These are phyloP conservation scores for Podarcis lilfordi DNA, from an alignment of 2,797 vertebrate species.

Conservation along the genomic window DNA sequence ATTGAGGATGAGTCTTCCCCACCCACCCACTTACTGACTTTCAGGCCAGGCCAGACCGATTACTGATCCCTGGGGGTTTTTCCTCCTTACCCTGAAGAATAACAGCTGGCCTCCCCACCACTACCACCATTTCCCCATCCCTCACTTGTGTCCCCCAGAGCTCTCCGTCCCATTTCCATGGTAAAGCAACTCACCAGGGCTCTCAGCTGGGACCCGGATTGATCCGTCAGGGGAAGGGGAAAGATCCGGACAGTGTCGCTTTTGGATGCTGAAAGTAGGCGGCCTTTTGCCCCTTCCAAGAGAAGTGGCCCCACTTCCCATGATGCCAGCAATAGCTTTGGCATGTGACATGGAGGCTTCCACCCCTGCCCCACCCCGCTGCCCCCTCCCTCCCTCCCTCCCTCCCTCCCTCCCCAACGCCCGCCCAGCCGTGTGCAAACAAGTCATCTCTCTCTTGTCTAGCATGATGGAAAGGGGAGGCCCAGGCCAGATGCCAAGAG, in stretches of 20 bases:
- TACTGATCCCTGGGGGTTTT: neutral
- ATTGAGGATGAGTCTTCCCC: neutral
- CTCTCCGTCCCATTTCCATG: neutral
- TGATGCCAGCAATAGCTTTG: no score
- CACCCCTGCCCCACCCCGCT: neutral
- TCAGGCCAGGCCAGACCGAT: no score
- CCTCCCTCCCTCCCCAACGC: no score
- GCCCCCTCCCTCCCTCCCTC: no score
- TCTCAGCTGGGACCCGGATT: neutral
- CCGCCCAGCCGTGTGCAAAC: neutral
- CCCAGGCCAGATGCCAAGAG: conserved; percentile 47
- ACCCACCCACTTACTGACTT: neutral
- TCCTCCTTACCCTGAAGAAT: neutral
- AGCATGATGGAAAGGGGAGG: neutral
- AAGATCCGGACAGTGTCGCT: no score
- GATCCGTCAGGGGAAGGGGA: neutral
- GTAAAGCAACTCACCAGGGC: no score
- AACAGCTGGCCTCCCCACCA: no score
- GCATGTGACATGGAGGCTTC: neutral
- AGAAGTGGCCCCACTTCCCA: neutral
- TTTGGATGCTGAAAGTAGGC: neutral
- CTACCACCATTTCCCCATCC: no score
- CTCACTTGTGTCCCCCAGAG: neutral
- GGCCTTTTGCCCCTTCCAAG: no score
- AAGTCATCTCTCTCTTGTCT: neutral